Evolutionary conservation across 2,888 invertebrate genomes (phyloP), one percentile per base, ranked within the genome.

Genomic region (Ptychoptera albimana): DNA sequence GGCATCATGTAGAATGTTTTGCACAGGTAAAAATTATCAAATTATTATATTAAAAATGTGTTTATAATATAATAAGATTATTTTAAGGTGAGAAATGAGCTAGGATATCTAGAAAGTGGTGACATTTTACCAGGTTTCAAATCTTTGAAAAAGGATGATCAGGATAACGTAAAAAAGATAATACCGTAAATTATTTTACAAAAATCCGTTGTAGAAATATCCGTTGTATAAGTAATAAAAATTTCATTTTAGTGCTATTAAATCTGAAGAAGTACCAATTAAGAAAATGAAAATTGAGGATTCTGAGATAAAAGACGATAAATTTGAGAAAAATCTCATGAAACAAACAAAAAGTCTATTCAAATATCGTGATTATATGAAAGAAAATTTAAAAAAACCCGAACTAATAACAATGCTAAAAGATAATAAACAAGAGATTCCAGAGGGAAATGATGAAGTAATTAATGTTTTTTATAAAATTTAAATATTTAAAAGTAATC

Each of bases 1-100:
- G 94, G 94, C 81, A 94, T 62, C 96, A 96, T 64, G 63, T 91
- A 2, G 81, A 84, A 47, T 96, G 96, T 60, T 96, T 96, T 67
- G 79, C 75, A 0, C 78, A 85, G 56, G 54, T 63, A 35, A 16
- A 31, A 7, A 23, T 23, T 23, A 5, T 5, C 37, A 32, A 12
- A 41, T 41, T 14, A 13, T 9, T 10, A 32, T 32, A 30, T 9
- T 39, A 39, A 23, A 12, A 5, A 9, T 10, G 2, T 8, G 16
- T 6, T 39, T 29, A 5, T 11, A 16, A 13, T 41, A 32, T 41
- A 13, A 14, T 13, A 12, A 30, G 12, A 8, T 23, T 13, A 13
- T 8, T 29, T 37, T 4, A 16, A 43, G 37, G 57, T 77, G 1
- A 71, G 91, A 35, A 70, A 73, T 14, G 79, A 82, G 8, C 63